Evolutionary conservation across 2,113 vertebrate species (phyloP).

Genomic region (Heteronetta atricapilla): DNA sequence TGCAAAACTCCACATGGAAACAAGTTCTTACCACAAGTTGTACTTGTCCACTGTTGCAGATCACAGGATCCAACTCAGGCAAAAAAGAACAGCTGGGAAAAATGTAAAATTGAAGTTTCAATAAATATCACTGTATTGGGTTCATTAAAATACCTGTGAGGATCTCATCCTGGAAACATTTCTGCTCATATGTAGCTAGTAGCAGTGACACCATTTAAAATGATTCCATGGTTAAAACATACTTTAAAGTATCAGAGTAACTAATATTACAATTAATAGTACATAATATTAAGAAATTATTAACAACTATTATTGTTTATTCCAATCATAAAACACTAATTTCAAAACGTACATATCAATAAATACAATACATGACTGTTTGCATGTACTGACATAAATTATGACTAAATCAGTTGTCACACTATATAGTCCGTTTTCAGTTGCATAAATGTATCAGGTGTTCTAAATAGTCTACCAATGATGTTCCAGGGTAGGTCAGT

Average conservation of each 20-base stretch:
- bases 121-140: background rate
- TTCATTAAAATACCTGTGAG: background rate
- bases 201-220: background rate
- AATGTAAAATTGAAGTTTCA: background rate
- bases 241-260: background rate
- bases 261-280: background rate
- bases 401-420: background rate
- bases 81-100: conserved; percentile 81
- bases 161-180: background rate
- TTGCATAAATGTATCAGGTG: background rate
- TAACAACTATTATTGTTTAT: background rate
- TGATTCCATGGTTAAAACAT: background rate
- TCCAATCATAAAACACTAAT: background rate
- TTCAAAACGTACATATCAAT: background rate
- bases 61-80: conserved; percentile 83
- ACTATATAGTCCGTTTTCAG: background rate
- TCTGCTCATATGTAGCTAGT: background rate
- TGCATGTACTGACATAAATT: background rate
- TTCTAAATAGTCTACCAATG: background rate
- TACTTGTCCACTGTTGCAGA: conserved; percentile 83
- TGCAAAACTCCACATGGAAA: conserved; percentile 31
- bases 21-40: conserved; percentile 88
- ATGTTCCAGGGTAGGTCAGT: background rate
- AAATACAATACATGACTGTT: background rate
- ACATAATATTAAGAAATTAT: background rate